Percentiles rank a stretch among this genome's conserved stretches.
These are phyloP conservation scores for Nesometra sesokonis DNA, from an alignment of 35 echinoderm and acorn worm species.

Conservation along the genomic window DNA sequence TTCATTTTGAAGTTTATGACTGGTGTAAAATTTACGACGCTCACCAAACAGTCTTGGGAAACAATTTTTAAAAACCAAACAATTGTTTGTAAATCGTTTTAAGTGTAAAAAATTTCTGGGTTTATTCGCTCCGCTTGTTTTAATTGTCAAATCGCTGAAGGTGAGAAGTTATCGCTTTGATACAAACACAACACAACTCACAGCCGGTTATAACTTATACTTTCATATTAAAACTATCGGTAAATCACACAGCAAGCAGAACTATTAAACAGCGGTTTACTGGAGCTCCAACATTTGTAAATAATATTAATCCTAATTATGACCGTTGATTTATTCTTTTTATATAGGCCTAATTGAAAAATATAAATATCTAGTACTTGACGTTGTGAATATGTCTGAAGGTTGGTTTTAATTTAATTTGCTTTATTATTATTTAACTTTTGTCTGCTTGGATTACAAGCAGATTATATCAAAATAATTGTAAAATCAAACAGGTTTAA, in stretches of 20 bases:
- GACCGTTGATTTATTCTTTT: not conserved
- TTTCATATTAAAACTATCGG: not conserved
- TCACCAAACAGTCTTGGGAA: not conserved
- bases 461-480: too few species aligned
- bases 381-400: not conserved
- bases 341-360: not conserved
- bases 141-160: not conserved
- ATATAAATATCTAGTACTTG: not conserved
- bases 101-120: not conserved
- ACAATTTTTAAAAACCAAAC: not conserved
- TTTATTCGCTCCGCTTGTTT: not conserved
- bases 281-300: not conserved
- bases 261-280: not conserved
- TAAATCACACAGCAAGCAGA: not conserved
- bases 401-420: too few species aligned
- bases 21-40: not conserved
- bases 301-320: not conserved
- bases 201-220: not conserved
- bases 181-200: not conserved
- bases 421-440: too few species aligned
- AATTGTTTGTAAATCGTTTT: not conserved
- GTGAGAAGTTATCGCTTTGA: not conserved
- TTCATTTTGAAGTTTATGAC: not conserved
- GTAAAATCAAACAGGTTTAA: too few species aligned
- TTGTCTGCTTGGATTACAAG: too few species aligned